phyloP scores from a whole-genome alignment of 2,113 vertebrate species.

The Vanacampus margaritifer region DNA sequence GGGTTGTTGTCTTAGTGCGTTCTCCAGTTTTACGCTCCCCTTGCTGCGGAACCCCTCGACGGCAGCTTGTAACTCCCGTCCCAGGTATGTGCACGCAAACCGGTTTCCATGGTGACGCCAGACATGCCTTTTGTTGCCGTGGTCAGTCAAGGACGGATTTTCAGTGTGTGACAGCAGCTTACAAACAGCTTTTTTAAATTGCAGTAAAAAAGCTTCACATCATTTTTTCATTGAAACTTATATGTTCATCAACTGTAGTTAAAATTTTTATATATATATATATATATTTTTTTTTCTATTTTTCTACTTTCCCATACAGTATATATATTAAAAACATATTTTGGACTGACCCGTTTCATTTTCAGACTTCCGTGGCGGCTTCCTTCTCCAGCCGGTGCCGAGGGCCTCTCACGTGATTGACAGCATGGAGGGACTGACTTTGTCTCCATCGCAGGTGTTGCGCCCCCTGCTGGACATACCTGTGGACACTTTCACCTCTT shows the following conservation, averaged over 20 bases:
- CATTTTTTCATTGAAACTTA: too few species aligned
- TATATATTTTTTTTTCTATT: not conserved
- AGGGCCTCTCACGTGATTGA: conserved; percentile 53
- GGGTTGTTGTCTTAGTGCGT: conserved; percentile 59
- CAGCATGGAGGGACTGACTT: conserved; percentile 67
- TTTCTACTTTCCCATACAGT: too few species aligned
- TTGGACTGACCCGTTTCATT: conserved; percentile 14
- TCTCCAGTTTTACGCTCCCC: conserved; percentile 83
- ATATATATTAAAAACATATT: not conserved
- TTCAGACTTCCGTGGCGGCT: conserved; percentile 87
- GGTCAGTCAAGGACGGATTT: too few species aligned
- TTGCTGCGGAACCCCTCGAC: conserved; percentile 77
- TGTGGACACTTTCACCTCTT: conserved; percentile 76
- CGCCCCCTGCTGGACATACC: conserved; percentile 85
- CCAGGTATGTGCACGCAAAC: conserved; percentile 74
- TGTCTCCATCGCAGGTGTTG: conserved; percentile 73
- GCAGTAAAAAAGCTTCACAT: too few species aligned
- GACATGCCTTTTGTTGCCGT: not conserved
- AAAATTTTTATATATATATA: too few species aligned
- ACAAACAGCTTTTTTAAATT: too few species aligned
- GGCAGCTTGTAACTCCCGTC: conserved; percentile 91
- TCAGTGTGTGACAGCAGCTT: too few species aligned
- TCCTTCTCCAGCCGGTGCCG: conserved; percentile 81
- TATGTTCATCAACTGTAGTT: too few species aligned
- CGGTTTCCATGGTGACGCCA: not conserved